Conservation (phyloP, 1,140 invertebrate species). For the Diachasmimorpha longicaudata region DNA sequence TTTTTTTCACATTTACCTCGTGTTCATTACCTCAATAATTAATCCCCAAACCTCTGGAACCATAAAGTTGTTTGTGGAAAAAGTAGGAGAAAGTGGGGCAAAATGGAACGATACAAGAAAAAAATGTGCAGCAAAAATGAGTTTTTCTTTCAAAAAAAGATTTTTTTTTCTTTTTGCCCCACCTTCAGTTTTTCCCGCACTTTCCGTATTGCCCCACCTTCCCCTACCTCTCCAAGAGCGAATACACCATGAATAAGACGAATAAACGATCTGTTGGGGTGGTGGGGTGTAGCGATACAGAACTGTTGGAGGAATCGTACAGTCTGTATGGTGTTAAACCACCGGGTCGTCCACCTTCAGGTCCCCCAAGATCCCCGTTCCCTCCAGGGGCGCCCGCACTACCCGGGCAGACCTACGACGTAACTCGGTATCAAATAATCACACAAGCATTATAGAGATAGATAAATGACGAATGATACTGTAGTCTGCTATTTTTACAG, state of each 20-base stretch:
- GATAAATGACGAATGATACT: background rate
- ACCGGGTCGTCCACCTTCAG: slow-evolving; percentile 66
- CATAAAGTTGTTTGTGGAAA: background rate
- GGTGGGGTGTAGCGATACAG: slow-evolving; percentile 70
- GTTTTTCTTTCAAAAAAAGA: no score
- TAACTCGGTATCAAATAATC: slow-evolving; percentile 60
- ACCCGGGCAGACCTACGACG: slow-evolving; percentile 65
- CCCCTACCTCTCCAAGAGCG: no score
- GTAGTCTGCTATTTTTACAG: no score
- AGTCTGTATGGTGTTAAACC: slow-evolving; percentile 79
- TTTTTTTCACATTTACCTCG: background rate
- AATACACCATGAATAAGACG: background rate
- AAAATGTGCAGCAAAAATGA: no score
- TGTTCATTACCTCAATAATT: background rate
- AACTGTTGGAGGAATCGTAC: slow-evolving; percentile 79
- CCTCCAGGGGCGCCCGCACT: slow-evolving; percentile 61
- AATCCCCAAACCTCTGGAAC: background rate
- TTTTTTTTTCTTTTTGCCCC: no score
- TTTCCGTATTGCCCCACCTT: no score
- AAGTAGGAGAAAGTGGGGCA: no score
- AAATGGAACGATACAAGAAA: no score
- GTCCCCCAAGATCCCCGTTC: slow-evolving; percentile 61
- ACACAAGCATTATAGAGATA: slow-evolving; percentile 1
- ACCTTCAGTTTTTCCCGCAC: no score
- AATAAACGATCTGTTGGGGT: slow-evolving; percentile 45